Percentiles rank a stretch among this genome's conserved stretches.
phyloP scores from a whole-genome alignment of 2,113 vertebrate species.

The Pyxicephalus adspersus region DNA sequence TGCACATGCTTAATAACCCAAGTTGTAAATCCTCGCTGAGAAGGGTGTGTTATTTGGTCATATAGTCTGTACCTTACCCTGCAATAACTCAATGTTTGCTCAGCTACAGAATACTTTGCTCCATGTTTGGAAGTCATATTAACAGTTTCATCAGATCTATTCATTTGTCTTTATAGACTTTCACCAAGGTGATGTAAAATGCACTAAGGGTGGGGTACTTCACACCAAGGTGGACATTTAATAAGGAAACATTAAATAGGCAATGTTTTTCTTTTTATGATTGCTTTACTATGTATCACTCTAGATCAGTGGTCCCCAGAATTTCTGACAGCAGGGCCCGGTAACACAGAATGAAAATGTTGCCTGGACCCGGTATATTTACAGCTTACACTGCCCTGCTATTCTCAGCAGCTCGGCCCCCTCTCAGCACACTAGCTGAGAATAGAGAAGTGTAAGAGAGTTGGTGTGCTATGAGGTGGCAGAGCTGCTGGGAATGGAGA shows the following conservation, averaged over 20 bases:
- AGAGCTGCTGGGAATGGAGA: too few relatives aligned
- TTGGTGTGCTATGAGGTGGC: too few relatives aligned
- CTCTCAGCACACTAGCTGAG: too few relatives aligned
- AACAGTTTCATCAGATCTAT: slow-evolving; percentile 13
- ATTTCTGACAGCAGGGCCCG: too few relatives aligned
- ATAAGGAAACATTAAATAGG: neutral
- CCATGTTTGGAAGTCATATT: neutral
- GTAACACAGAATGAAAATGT: too few relatives aligned
- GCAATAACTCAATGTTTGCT: slow-evolving; percentile 40
- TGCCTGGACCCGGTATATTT: too few relatives aligned
- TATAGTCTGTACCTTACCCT: slow-evolving; percentile 46
- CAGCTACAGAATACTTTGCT: slow-evolving; percentile 21
- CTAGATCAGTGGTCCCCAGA: too few relatives aligned
- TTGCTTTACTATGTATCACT: too few relatives aligned
- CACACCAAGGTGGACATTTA: neutral
- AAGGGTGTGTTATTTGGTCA: neutral
- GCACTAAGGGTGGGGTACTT: neutral
- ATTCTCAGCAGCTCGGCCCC: too few relatives aligned
- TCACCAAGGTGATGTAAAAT: slow-evolving; percentile 1
- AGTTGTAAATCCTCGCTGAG: slow-evolving; percentile 25
- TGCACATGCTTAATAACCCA: slow-evolving; percentile 22
- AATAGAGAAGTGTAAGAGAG: too few relatives aligned
- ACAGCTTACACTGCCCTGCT: too few relatives aligned
- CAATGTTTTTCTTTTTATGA: too few relatives aligned
- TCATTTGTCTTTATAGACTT: slow-evolving; percentile 24